Evolutionary conservation across 2,113 vertebrate genomes (phyloP).

Genomic region (Aphyosemion australe): DNA sequence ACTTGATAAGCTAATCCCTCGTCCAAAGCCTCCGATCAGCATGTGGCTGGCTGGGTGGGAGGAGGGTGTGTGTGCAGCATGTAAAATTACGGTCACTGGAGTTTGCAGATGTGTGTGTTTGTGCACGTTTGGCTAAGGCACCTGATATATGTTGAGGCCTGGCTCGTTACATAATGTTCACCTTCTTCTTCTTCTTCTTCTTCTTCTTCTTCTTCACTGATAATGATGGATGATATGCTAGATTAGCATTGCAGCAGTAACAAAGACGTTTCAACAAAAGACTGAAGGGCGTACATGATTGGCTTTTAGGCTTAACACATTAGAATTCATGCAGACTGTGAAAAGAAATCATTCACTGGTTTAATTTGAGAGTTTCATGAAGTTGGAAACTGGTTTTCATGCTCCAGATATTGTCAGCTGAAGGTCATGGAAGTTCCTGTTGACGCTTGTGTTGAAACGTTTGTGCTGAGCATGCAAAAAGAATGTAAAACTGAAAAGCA

Average conservation of each 20-base stretch:
- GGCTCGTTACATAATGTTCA: too few species aligned
- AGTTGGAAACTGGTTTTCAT: constrained; percentile 53
- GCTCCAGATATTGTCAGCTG: constrained; percentile 57
- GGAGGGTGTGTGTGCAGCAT: constrained; percentile 54
- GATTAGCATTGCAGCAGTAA: constrained; percentile 39
- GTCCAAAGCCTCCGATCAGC: constrained; percentile 62
- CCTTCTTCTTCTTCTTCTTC: too few species aligned
- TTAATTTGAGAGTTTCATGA: constrained; percentile 52
- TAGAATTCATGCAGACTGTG: constrained; percentile 60
- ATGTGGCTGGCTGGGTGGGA: constrained; percentile 45
- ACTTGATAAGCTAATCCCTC: constrained; percentile 82
- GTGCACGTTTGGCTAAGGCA: too few species aligned
- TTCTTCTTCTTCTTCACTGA: constrained; percentile 32
- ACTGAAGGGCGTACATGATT: constrained; percentile 66
- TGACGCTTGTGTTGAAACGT: constrained; percentile 33
- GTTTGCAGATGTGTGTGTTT: background rate
- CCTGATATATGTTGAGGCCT: too few species aligned
- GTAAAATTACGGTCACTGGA: constrained; percentile 34
- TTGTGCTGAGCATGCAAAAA: constrained; percentile 41
- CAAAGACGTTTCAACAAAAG: constrained; percentile 49
- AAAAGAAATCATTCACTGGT: constrained; percentile 56
- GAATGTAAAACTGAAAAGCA: constrained; percentile 2
- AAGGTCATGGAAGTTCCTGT: constrained; percentile 53
- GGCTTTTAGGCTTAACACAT: constrained; percentile 60
- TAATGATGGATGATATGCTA: constrained; percentile 55